phyloP scores from a whole-genome alignment of 2,888 invertebrate genomes.

The Galerucella pusilla region DNA sequence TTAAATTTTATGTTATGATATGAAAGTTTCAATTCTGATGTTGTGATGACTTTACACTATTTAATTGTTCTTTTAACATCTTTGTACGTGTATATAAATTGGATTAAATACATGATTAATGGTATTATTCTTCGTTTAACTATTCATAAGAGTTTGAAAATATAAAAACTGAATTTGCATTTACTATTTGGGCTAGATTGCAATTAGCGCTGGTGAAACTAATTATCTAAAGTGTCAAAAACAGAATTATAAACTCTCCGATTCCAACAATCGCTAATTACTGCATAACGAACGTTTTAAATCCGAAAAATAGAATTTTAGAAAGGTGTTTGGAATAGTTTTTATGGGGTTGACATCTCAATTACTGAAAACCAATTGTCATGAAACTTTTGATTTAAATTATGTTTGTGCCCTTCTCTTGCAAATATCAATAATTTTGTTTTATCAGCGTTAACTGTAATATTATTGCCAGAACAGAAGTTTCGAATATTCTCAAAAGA shows the following conservation, averaged over 20 bases:
- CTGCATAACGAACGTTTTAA: neutral
- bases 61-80: neutral
- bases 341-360: neutral
- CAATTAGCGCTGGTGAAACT: conserved; percentile 1
- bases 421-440: too few species aligned
- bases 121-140: neutral
- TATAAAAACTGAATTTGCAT: neutral
- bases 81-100: neutral
- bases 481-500: too few species aligned
- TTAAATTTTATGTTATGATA: too few species aligned
- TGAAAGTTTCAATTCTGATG: neutral
- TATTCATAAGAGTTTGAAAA: neutral
- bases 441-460: too few species aligned
- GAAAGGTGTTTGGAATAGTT: neutral
- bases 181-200: neutral
- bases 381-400: too few species aligned
- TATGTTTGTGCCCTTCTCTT: too few species aligned
- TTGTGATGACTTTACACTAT: too few species aligned
- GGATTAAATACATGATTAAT: neutral
- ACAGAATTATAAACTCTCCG: neutral
- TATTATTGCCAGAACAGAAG: too few species aligned
- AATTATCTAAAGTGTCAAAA: conserved; percentile 2
- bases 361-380: neutral
- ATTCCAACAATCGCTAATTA: neutral
- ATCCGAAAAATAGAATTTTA: neutral